These are phyloP conservation scores for Buathra laborator DNA, from an alignment of 2,888 invertebrate genomes.

Conservation along the genomic window DNA sequence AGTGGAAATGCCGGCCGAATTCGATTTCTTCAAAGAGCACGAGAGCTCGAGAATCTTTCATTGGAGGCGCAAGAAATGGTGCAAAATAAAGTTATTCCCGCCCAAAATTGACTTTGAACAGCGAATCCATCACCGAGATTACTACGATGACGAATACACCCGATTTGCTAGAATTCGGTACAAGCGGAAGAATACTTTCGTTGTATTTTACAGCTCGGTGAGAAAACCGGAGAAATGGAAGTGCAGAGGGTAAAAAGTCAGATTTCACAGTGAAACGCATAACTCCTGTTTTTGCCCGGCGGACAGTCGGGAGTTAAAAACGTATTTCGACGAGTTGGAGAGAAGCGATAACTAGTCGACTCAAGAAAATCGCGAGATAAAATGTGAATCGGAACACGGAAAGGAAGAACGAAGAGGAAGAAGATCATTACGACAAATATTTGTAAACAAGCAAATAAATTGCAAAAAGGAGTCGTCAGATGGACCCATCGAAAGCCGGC, in stretches of 20 bases:
- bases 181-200: too few relatives aligned
- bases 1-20: constrained; percentile 90
- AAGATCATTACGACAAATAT: constrained; percentile 89
- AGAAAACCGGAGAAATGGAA: too few relatives aligned
- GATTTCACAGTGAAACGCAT: too few relatives aligned
- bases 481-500: constrained; percentile 93
- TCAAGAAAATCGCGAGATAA: constrained; percentile 84
- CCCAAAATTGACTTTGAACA: constrained; percentile 10
- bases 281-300: too few relatives aligned
- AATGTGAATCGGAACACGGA: constrained; percentile 82
- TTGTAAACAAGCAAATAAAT: constrained; percentile 89
- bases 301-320: too few relatives aligned
- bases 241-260: too few relatives aligned
- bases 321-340: too few relatives aligned
- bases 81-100: constrained; percentile 19
- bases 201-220: too few relatives aligned
- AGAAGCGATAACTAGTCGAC: constrained; percentile 85
- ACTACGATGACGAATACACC: constrained; percentile 58
- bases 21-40: constrained; percentile 97
- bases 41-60: constrained; percentile 84
- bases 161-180: constrained; percentile 35
- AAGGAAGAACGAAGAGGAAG: constrained; percentile 92
- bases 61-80: constrained; percentile 22
- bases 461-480: constrained; percentile 90
- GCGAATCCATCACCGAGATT: constrained; percentile 48